These are phyloP conservation scores for Ceratina japonica DNA, from an alignment of 1,140 invertebrate genomes.

Conservation along the genomic window DNA sequence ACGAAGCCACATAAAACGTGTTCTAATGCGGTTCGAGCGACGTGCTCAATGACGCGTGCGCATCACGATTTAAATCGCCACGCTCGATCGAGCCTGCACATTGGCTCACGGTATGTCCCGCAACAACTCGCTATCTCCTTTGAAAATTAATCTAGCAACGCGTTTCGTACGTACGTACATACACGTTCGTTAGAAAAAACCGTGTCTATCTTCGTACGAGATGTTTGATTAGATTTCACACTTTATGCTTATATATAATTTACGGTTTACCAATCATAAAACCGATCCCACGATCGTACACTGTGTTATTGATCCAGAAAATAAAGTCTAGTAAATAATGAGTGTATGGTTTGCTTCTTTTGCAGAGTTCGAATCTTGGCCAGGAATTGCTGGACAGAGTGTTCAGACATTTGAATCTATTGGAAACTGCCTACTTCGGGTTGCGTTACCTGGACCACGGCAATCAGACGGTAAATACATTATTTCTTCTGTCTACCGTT, in stretches of 20 bases:
- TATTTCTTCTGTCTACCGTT: not conserved
- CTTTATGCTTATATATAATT: too few species aligned
- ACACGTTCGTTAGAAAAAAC: too few species aligned
- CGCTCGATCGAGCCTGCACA: constrained; percentile 33
- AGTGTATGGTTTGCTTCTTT: constrained; percentile 65
- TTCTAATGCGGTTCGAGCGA: constrained; percentile 26
- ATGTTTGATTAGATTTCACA: too few species aligned
- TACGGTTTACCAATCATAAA: too few species aligned
- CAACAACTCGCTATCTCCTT: too few species aligned
- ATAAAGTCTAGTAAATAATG: constrained; percentile 17
- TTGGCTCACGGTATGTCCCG: too few species aligned
- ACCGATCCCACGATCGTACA: too few species aligned
- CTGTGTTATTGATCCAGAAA: constrained; percentile 4
- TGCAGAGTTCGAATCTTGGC: constrained; percentile 90
- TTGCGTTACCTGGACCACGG: constrained; percentile 92
- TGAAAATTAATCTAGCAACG: too few species aligned
- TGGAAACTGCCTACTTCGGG: constrained; percentile 96
- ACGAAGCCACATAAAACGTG: constrained; percentile 10
- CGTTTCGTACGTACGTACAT: too few species aligned
- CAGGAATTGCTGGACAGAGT: constrained; percentile 93
- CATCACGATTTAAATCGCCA: constrained; percentile 48
- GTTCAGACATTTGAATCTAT: constrained; percentile 92
- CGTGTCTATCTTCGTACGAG: too few species aligned
- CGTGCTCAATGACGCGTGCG: constrained; percentile 52
- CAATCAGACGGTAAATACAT: constrained; percentile 90